A percentile compares a stretch with the other conserved stretches of the same genome.
phyloP scores from a whole-genome alignment of 92 coral and sea anemone genomes.

The Porites cylindrica region DNA sequence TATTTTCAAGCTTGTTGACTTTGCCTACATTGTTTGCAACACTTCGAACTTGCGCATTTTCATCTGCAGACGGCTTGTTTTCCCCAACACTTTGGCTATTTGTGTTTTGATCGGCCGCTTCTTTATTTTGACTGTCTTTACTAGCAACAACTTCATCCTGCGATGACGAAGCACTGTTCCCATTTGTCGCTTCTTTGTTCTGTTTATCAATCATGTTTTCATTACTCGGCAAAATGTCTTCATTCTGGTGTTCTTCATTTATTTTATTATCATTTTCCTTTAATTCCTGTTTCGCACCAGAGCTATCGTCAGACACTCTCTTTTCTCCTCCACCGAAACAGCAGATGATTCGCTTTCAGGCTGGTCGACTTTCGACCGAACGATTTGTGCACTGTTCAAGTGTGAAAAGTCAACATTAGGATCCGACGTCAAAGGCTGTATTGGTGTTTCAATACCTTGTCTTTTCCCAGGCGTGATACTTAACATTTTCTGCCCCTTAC shows the following conservation, averaged over 20 bases:
- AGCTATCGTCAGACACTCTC: constrained; percentile 4
- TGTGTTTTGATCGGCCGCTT: not conserved
- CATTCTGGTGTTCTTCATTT: constrained; percentile 30
- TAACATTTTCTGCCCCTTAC: constrained; percentile 62
- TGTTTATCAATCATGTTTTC: constrained; percentile 7
- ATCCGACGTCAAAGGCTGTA: constrained; percentile 72
- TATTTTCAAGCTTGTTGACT: not conserved
- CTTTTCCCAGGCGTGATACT: constrained; percentile 65
- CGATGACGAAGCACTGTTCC: not conserved
- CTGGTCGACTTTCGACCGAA: constrained; percentile 78
- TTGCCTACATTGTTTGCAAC: not conserved
- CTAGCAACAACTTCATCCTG: constrained; percentile 27
- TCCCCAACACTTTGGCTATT: not conserved
- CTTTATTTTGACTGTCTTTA: constrained; percentile 1
- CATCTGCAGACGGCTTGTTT: constrained; percentile 6
- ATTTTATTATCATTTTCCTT: not conserved
- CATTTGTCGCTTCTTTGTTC: not conserved
- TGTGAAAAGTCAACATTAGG: constrained; percentile 27
- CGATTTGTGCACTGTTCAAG: constrained; percentile 50
- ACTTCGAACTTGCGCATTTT: constrained; percentile 46
- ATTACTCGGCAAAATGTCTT: not conserved
- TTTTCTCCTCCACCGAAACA: constrained; percentile 23
- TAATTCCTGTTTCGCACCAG: not conserved
- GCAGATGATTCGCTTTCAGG: constrained; percentile 45
- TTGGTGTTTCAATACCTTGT: constrained; percentile 87